Conservation (phyloP, 2,888 invertebrate species). For the Falcaria lacertinaria region DNA sequence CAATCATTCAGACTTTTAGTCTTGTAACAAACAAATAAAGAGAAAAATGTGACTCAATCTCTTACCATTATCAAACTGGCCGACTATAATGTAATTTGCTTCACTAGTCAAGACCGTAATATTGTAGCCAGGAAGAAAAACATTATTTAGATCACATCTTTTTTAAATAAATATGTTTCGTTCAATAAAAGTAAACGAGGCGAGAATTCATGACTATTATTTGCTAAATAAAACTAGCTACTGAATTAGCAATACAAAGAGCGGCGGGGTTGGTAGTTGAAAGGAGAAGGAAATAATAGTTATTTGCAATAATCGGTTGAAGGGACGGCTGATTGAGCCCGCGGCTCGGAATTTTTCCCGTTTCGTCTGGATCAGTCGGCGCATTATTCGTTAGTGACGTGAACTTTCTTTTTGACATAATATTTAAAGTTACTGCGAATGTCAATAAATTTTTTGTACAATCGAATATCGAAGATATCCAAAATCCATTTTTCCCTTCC, state of each 20-base stretch:
- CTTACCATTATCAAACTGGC: too few species aligned
- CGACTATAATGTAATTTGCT: too few species aligned
- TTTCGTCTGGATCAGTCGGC: slow-evolving; percentile 41
- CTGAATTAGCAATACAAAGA: slow-evolving; percentile 72
- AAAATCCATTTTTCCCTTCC: too few species aligned
- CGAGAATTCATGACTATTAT: slow-evolving; percentile 3
- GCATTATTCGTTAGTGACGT: slow-evolving; percentile 27
- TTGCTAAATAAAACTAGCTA: slow-evolving; percentile 55
- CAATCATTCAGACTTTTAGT: too few species aligned
- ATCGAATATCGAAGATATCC: too few species aligned
- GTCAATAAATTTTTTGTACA: too few species aligned
- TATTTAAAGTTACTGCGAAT: too few species aligned
- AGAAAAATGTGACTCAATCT: too few species aligned
- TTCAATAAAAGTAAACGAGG: slow-evolving; percentile 1
- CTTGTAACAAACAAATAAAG: too few species aligned
- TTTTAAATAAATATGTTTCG: not conserved
- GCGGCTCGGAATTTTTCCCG: slow-evolving; percentile 54
- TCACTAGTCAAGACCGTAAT: too few species aligned
- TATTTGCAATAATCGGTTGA: slow-evolving; percentile 71
- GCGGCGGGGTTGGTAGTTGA: slow-evolving; percentile 52
- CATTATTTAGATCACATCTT: too few species aligned
- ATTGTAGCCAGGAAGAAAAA: too few species aligned
- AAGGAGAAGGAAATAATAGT: slow-evolving; percentile 68
- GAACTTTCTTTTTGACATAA: not conserved
- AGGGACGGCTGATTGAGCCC: slow-evolving; percentile 76